Conservation (phyloP, 2,113 vertebrate genomes). For the Otus sunia region DNA sequence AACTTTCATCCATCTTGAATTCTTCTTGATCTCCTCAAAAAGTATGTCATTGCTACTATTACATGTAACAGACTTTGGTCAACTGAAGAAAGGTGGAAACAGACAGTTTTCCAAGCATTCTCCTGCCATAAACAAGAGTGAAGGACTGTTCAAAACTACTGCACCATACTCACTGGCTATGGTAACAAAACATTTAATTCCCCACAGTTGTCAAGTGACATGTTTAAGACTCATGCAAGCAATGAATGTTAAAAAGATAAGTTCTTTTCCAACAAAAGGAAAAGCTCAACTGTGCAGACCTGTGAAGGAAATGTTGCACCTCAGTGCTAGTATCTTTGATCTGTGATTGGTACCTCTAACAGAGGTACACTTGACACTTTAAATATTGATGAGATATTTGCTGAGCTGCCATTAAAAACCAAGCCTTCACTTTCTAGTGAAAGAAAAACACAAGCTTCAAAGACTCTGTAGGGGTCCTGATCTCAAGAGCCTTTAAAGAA, state of each 20-base stretch:
- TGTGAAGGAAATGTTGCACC: conserved; percentile 59
- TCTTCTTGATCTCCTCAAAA: background rate
- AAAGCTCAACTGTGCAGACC: conserved; percentile 44
- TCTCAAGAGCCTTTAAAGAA: conserved; percentile 69
- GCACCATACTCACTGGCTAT: background rate
- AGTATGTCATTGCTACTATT: background rate
- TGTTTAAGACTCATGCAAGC: conserved; percentile 14
- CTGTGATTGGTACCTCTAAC: conserved; percentile 64
- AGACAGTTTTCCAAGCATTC: background rate
- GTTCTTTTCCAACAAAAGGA: conserved; percentile 37
- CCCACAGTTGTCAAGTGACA: conserved; percentile 25
- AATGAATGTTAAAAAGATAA: background rate
- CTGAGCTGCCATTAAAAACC: conserved; percentile 67
- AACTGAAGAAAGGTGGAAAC: background rate
- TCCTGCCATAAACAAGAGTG: background rate
- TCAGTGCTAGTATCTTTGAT: conserved; percentile 60
- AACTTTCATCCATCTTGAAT: background rate
- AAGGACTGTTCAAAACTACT: background rate
- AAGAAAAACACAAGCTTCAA: conserved; percentile 65
- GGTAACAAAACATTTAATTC: conserved; percentile 38
- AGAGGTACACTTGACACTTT: conserved; percentile 71
- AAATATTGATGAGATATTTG: conserved; percentile 76
- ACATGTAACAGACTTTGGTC: background rate
- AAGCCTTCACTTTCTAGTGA: conserved; percentile 52
- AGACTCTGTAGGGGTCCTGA: conserved; percentile 60